These are phyloP conservation scores for Cephus pulcher DNA, from an alignment of 2,888 invertebrate species.

Conservation along the genomic window DNA sequence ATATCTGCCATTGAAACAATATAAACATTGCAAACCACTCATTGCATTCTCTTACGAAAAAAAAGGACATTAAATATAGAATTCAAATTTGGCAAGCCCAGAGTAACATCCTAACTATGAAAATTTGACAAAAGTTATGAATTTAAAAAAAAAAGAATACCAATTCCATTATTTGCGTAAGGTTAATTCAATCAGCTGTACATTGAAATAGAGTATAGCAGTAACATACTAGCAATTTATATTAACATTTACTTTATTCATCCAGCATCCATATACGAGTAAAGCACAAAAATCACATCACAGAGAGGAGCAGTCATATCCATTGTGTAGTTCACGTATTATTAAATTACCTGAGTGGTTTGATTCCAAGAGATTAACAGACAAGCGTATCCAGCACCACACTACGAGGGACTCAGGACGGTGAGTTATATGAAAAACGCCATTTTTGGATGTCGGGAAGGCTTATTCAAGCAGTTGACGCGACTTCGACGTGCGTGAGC, in stretches of 20 bases:
- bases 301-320: not conserved
- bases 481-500: conserved; percentile 53
- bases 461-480: conserved; percentile 30
- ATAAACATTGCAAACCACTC: not conserved
- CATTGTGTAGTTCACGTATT: not conserved
- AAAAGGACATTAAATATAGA: not conserved
- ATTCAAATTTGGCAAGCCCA: not conserved
- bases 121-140: not conserved
- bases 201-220: too few species aligned
- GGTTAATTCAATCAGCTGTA: not conserved
- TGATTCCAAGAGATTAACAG: not conserved
- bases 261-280: not conserved
- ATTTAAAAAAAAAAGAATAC: not conserved
- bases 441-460: conserved; percentile 53
- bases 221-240: too few species aligned
- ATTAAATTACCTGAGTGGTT: not conserved
- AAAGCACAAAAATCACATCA: not conserved
- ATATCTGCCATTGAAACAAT: not conserved
- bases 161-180: not conserved
- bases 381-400: not conserved
- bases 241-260: not conserved
- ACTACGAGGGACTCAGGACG: not conserved
- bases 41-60: not conserved
- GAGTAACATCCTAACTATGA: not conserved
- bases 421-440: conserved; percentile 48